Evolutionary conservation across 2,113 vertebrate genomes (phyloP), one percentile per base, ranked within the genome.

Genomic region (Taurulus bubalis): DNA sequence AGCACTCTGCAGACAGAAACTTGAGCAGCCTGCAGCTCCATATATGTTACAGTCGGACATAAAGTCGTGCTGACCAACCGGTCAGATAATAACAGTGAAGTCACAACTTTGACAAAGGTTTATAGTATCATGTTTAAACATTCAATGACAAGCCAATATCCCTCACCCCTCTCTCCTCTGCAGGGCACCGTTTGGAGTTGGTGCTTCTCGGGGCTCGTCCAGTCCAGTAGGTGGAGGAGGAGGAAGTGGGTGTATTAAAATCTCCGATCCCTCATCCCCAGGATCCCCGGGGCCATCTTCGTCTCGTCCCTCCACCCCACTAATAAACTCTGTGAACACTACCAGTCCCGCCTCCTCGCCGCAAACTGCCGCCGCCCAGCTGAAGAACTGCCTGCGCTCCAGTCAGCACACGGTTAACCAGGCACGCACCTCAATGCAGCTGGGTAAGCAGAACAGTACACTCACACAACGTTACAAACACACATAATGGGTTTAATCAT

Each of bases 151-250:
- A 65, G 0, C 51, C 15, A 51, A 22, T 51, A 12, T 59, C 12
- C 7, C 32, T 70, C 38, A 76, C 69, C 9, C 7, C 14, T 76
- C 51, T 85, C 26, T 66, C 56, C 3, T 4, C 6, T 42, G 24
- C 89, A 99, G 98, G 92, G 96, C 96, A 82, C 97, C 98, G 0
- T 95, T 95, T 92, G 96, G 95, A 84, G 93, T 95, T 3, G 95
- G 94, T 90, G 62, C 94, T 89, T 65, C 87, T 93, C 94, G 91
- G 65, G 88, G 90, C 93, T 93, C 93, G 84, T 40, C 93, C 93
- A 2, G 95, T 93, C 75, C 92, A 85, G 14, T 80, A 0, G 83
- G 87, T n/a, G 76, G 79, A 67, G 71, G 91, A 70, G 92, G 93
- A 95, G 68, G 90, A 58, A 53, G 71, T 71, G 68, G 82, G 73